Conservation (phyloP, 2,797 vertebrate genomes). For the Pantherophis vulpinus region DNA sequence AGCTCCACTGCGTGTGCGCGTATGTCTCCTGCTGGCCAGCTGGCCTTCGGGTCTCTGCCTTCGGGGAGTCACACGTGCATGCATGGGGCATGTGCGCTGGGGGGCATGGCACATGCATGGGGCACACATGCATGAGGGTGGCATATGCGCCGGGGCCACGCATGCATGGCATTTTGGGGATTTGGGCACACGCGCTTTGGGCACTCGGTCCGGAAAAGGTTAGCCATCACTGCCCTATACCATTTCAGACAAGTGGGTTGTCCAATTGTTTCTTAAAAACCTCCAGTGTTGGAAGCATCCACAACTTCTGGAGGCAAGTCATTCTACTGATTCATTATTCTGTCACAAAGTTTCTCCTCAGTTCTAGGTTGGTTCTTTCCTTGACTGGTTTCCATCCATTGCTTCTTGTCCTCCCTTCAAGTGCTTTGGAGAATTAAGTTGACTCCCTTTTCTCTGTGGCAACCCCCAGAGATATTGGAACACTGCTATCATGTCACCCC, state of each 20-base stretch:
- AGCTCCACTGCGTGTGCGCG: no score
- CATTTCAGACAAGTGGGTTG: neutral
- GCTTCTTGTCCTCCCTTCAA: neutral
- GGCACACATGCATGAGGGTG: no score
- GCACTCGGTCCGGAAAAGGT: no score
- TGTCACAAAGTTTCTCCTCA: neutral
- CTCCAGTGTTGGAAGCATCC: neutral
- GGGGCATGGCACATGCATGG: no score
- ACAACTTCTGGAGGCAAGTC: neutral
- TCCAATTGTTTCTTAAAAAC: neutral
- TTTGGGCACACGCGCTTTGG: no score
- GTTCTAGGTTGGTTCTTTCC: neutral
- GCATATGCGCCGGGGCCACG: no score
- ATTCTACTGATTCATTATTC: neutral
- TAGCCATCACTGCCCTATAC: neutral
- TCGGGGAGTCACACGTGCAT: no score
- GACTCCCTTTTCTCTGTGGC: neutral
- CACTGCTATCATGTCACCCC: fast-evolving
- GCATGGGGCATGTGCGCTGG: no score
- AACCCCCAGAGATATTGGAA: neutral
- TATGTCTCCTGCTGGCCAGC: no score
- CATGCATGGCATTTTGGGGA: no score
- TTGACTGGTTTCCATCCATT: neutral
- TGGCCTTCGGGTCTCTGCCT: no score
- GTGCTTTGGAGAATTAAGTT: neutral